Percentiles rank a stretch among this genome's conserved stretches.
phyloP scores from a whole-genome alignment of 2,888 invertebrate genomes.

The Escarpia spicata region DNA sequence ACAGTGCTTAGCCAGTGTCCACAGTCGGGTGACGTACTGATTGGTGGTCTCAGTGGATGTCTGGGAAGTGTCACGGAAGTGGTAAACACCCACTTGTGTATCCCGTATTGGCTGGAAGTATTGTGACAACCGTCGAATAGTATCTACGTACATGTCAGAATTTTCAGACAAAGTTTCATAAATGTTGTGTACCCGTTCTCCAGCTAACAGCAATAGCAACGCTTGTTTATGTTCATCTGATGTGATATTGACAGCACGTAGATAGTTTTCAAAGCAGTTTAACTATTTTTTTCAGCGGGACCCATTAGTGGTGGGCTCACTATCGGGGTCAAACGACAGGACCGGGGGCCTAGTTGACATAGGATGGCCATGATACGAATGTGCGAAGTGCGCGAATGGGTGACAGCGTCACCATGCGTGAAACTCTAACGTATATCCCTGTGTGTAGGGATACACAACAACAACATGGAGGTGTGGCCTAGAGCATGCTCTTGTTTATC shows the following conservation, averaged over 20 bases:
- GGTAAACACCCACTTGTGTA: conserved; percentile 20
- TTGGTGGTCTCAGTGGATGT: conserved; percentile 13
- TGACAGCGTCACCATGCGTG: too few relatives aligned
- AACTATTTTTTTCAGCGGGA: conserved; percentile 25
- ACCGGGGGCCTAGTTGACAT: not conserved
- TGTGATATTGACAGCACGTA: conserved; percentile 22
- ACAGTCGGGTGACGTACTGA: not conserved
- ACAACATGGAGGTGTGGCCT: too few relatives aligned
- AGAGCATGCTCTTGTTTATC: too few relatives aligned
- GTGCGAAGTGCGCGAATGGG: too few relatives aligned
- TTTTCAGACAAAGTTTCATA: conserved; percentile 29
- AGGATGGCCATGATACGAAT: not conserved
- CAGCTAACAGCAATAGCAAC: conserved; percentile 33
- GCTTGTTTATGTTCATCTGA: conserved; percentile 28
- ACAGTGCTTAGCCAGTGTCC: too few relatives aligned
- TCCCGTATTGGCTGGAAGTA: conserved; percentile 30
- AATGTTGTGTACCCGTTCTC: conserved; percentile 31
- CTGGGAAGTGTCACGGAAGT: conserved; percentile 28
- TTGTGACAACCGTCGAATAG: not conserved
- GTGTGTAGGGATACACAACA: too few relatives aligned
- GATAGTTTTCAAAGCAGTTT: not conserved
- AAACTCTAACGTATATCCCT: too few relatives aligned
- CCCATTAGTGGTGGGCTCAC: not conserved
- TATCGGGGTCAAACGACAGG: too few relatives aligned
- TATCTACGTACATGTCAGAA: conserved; percentile 20